Conservation (phyloP, 2,113 vertebrate species). For the Pangasianodon gigas region DNA sequence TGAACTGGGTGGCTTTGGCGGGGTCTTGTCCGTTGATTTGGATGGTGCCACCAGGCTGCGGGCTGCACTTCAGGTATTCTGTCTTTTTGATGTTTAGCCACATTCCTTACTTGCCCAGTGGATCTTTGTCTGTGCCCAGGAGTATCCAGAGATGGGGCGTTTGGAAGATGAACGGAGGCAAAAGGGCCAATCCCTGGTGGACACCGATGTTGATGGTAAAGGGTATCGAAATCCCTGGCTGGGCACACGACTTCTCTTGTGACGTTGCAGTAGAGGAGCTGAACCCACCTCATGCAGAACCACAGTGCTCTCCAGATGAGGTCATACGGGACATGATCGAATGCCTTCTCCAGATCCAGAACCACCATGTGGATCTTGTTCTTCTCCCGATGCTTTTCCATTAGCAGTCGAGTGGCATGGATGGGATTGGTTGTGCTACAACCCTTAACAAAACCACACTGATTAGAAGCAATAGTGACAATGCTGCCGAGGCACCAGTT, state of each 20-base stretch:
- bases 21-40: no score
- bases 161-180: neutral
- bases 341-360: constrained; percentile 1
- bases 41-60: no score
- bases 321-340: neutral
- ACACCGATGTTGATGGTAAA: neutral
- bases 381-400: neutral
- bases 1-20: no score
- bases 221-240: neutral
- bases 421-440: neutral
- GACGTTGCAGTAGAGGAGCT: neutral
- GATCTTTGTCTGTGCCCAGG: no score
- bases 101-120: no score
- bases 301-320: neutral
- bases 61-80: no score
- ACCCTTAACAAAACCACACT: neutral
- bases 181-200: neutral
- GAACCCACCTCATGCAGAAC: neutral
- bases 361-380: neutral
- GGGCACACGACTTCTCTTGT: neutral
- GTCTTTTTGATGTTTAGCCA: no score
- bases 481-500: no score
- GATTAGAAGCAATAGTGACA: neutral
- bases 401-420: neutral
- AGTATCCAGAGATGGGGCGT: neutral